Percentiles rank a stretch among this genome's conserved stretches.
Conservation (phyloP, 1,140 invertebrate genomes). For the Apis dorsata region DNA sequence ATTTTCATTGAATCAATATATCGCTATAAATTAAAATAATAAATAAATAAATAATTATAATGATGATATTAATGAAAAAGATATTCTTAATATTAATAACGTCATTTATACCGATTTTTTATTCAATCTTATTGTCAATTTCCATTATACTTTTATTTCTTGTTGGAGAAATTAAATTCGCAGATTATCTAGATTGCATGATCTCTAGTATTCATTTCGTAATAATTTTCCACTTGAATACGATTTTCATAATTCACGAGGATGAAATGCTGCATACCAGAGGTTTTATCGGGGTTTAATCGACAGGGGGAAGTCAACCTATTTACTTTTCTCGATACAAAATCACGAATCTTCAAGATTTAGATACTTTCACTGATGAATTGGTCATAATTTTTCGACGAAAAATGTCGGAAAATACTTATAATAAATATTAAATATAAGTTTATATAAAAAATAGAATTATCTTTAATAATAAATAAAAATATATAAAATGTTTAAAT, state of each 20-base stretch:
- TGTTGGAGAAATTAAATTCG: background rate
- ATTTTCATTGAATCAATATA: background rate
- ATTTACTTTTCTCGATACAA: slow-evolving; percentile 1
- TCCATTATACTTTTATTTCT: slow-evolving; percentile 13
- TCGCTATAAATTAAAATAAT: background rate
- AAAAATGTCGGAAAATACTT: background rate
- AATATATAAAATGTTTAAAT: background rate
- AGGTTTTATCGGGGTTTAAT: slow-evolving; percentile 11
- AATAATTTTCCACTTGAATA: slow-evolving; percentile 29
- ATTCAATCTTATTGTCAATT: background rate
- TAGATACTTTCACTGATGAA: background rate
- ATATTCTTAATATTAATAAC: background rate
- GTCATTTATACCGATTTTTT: background rate
- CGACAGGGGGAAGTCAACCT: slow-evolving; percentile 23
- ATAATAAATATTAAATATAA: background rate
- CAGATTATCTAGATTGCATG: slow-evolving; percentile 9
- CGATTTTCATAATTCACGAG: slow-evolving; percentile 26
- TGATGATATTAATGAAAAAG: background rate
- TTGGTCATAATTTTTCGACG: background rate
- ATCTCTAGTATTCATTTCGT: slow-evolving; percentile 22
- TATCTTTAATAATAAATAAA: background rate
- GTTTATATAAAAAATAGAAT: background rate
- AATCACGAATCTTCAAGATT: background rate
- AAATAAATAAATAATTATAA: background rate
- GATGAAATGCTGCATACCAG: slow-evolving; percentile 9